Base-by-base conservation (phyloP, 2,797 vertebrate species). In the Lerista edwardsae region DNA sequence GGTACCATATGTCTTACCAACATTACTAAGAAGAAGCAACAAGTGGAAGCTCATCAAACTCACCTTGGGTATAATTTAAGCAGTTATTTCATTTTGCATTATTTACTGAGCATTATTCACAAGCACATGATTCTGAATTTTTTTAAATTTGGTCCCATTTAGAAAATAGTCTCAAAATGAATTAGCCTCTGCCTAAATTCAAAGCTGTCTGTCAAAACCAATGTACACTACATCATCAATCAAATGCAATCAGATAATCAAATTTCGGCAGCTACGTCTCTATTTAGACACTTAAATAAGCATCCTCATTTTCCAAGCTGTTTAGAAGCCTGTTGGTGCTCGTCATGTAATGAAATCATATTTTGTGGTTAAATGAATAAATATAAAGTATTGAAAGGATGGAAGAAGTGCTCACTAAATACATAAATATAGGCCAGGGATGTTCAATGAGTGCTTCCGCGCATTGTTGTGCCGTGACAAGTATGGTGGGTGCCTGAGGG, bases 171-270 rank as follows among this genome's bases (percentile, higher is more conserved):
- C 36, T 71, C 39, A 39, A 81, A 44, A 81, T 25, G 62, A 61
- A 61, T 81, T 71, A 81, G 11, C 27, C 61, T 55, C 11, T 73
- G 17, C 62, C 14, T 75, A 75, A 68, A 69, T 68, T 75, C 36
- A 75, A 81, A 55, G 55, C n/a, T 76, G 51, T 59, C 84, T 76
- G 79, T 86, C 64, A 76, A 76, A 69, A 3, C 25, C 64, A 69
- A 76, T 81, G n/a, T 76, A 81, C 41, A 51, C 51, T 76, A 81
- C 41, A 51, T 62, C 34, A 75, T 85, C 71, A 76, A 62, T 76
- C 51, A 81, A 86, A 81, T 62, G 51, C 39, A 86, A 86, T 81
- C 79, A 86, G 39, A 75, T 82, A 41, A 82, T 92, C 86, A 29
- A 10, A 36, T 68, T 77, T 65, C 80, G 5, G 75, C 67, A 89